Evolutionary conservation across 2,113 vertebrate species (phyloP).

Genomic region (Leucopsar rothschildi): DNA sequence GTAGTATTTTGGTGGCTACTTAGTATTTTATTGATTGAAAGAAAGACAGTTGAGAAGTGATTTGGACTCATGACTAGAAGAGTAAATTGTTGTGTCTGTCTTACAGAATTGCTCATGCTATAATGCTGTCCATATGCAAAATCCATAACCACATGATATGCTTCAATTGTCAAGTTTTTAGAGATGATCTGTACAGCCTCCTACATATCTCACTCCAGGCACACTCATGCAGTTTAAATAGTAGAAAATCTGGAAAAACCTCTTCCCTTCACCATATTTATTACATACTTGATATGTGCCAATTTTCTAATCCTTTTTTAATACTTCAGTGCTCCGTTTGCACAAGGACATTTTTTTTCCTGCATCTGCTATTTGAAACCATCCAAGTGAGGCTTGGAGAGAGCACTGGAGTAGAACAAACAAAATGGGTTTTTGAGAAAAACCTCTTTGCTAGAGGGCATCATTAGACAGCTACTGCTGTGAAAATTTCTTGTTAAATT

Average conservation of each 20-base stretch:
- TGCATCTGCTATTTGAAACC: neutral
- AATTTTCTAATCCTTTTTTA: constrained; percentile 24
- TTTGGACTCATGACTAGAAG: neutral
- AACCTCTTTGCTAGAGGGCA: constrained; percentile 39
- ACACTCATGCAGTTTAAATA: neutral
- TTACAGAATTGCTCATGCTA: neutral
- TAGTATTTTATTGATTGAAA: neutral
- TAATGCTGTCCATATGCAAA: neutral
- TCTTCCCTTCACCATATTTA: neutral
- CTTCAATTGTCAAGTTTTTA: neutral
- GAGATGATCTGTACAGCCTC: neutral
- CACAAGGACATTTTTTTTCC: neutral
- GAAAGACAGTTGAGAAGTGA: neutral
- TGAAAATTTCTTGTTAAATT: constrained; percentile 37
- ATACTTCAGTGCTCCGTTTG: constrained; percentile 11
- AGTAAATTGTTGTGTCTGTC: neutral
- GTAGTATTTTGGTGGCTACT: neutral
- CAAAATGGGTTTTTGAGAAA: constrained; percentile 46
- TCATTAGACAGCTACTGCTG: constrained; percentile 30
- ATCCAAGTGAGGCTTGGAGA: neutral
- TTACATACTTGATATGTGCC: neutral
- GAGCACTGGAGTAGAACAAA: constrained; percentile 39
- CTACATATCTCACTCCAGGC: neutral
- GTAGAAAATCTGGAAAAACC: neutral
- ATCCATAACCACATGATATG: neutral